A percentile compares a stretch with the other conserved stretches of the same genome.
phyloP scores from a whole-genome alignment of 2,888 invertebrate species.

The Mystacides longicornis region DNA sequence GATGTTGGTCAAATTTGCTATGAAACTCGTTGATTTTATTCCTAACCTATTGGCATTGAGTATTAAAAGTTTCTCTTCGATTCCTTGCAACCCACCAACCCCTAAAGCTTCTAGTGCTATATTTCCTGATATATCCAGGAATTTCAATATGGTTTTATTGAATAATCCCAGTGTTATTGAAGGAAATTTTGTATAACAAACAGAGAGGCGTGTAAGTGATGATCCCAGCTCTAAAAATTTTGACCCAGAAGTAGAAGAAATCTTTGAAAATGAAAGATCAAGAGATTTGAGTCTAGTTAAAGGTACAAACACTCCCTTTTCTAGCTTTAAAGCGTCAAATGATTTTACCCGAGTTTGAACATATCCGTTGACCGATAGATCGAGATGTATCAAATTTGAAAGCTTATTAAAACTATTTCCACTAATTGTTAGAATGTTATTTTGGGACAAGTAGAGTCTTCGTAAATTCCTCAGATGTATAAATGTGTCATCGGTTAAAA shows the following conservation, averaged over 20 bases:
- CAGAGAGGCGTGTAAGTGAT: conserved; percentile 35
- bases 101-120: conserved; percentile 34
- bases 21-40: conserved; percentile 35
- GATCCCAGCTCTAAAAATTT: conserved; percentile 33
- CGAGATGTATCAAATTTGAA: conserved; percentile 41
- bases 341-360: conserved; percentile 17
- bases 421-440: conserved; percentile 41
- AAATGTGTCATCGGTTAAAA: conserved; percentile 40
- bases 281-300: conserved; percentile 35
- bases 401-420: conserved; percentile 38
- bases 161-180: conserved; percentile 37
- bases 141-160: conserved; percentile 37
- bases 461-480: conserved; percentile 39
- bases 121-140: conserved; percentile 52
- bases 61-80: conserved; percentile 39
- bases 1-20: conserved; percentile 38
- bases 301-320: conserved; percentile 31
- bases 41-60: conserved; percentile 41
- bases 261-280: conserved; percentile 37
- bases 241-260: conserved; percentile 32
- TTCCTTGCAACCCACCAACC: conserved; percentile 35
- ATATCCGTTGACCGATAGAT: conserved; percentile 45
- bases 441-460: conserved; percentile 48
- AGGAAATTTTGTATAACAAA: conserved; percentile 42
- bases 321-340: conserved; percentile 33